These are phyloP conservation scores for Neolamprologus kungweensis DNA, from an alignment of 2,113 vertebrate genomes.

Conservation along the genomic window DNA sequence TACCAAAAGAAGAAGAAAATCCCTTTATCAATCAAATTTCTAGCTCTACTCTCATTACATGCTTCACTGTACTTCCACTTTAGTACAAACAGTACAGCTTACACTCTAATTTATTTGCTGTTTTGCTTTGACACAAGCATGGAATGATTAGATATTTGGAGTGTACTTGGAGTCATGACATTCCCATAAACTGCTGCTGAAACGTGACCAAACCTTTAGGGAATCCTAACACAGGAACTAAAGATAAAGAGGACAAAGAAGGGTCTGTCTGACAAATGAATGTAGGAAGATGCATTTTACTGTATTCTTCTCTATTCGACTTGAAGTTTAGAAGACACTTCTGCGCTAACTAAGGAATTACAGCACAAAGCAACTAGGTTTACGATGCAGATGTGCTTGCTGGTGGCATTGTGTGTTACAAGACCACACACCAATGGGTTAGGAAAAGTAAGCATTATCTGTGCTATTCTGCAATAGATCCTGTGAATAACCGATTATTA, in stretches of 20 bases:
- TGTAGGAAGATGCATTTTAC: neutral
- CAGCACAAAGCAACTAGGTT: neutral
- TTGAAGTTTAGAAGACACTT: neutral
- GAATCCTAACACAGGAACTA: neutral
- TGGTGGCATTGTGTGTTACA: neutral
- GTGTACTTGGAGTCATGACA: neutral
- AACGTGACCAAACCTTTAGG: neutral
- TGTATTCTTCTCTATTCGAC: neutral
- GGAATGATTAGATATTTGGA: neutral
- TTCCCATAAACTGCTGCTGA: neutral
- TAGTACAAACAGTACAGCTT: neutral
- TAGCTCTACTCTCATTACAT: neutral
- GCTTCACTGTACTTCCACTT: neutral
- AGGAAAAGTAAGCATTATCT: neutral
- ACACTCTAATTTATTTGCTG: neutral
- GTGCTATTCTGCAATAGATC: neutral
- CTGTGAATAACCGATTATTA: conserved; percentile 15
- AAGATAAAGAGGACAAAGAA: neutral
- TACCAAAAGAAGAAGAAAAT: neutral
- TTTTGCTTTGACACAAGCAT: neutral
- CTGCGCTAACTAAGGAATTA: neutral
- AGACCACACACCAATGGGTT: neutral
- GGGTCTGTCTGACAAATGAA: neutral
- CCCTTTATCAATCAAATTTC: neutral
- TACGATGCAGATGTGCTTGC: neutral